A percentile compares a stretch with the other conserved stretches of the same genome.
phyloP scores from a whole-genome alignment of 2,113 vertebrate species.

The Megaceryle torquata region DNA sequence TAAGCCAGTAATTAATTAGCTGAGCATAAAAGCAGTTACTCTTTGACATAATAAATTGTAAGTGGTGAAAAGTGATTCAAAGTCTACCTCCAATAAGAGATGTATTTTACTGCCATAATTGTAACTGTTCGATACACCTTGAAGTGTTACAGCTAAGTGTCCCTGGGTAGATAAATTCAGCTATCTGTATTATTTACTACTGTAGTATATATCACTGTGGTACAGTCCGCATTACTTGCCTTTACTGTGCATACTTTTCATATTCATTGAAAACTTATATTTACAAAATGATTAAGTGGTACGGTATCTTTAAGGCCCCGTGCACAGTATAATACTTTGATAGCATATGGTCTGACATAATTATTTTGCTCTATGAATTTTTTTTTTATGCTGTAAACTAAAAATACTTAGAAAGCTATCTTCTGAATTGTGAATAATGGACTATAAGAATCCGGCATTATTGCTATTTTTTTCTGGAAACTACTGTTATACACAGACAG shows the following conservation, averaged over 20 bases:
- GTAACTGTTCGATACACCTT: not conserved
- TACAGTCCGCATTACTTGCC: not conserved
- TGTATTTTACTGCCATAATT: not conserved
- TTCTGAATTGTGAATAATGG: not conserved
- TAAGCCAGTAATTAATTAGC: not conserved
- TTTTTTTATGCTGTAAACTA: not conserved
- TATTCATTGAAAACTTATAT: not conserved
- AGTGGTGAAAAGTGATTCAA: not conserved
- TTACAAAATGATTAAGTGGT: not conserved
- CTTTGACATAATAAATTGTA: not conserved
- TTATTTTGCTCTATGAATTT: not conserved
- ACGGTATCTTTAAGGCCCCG: not conserved
- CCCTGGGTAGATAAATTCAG: not conserved
- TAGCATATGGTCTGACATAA: not conserved
- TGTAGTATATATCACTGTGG: not conserved
- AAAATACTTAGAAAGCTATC: slow-evolving; percentile 20
- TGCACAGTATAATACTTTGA: not conserved
- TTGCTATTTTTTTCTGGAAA: not conserved
- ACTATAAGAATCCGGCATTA: not conserved
- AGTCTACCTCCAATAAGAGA: not conserved
- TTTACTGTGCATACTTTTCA: not conserved
- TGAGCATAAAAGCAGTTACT: not conserved
- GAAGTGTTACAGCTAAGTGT: not conserved
- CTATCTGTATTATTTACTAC: slow-evolving; percentile 1
- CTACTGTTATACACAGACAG: not conserved